phyloP scores from a whole-genome alignment of 2,888 invertebrate genomes.

The Brenthis hecate region DNA sequence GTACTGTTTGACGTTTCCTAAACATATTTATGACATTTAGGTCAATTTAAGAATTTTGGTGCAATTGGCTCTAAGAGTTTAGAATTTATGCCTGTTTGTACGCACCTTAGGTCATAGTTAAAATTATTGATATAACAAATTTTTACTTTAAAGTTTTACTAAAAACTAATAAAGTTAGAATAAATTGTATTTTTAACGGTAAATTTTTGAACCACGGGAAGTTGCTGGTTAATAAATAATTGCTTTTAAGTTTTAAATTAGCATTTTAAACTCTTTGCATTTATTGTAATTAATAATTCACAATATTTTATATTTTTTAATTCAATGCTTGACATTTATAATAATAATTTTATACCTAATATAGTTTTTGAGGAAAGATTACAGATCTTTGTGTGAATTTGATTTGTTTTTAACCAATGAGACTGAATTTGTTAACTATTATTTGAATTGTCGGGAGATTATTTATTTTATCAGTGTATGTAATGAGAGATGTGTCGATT shows the following conservation, averaged over 20 bases:
- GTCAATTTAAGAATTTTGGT: no score
- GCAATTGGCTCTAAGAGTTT: background rate
- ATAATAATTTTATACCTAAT: conserved; percentile 6
- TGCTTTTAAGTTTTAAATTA: conserved; percentile 40
- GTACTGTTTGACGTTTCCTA: no score
- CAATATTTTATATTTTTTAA: conserved; percentile 8
- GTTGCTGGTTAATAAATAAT: conserved; percentile 14
- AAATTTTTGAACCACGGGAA: background rate
- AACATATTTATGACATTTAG: no score
- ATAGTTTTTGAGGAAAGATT: conserved; percentile 68
- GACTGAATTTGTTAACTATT: conserved; percentile 78
- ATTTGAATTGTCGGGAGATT: conserved; percentile 67
- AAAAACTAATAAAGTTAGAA: no score
- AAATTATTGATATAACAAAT: conserved; percentile 6
- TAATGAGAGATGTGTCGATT: conserved; percentile 28
- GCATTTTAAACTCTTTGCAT: conserved; percentile 50
- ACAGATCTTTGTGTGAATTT: conserved; percentile 54
- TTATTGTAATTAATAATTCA: conserved; percentile 47
- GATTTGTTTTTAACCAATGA: conserved; percentile 70
- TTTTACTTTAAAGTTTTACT: no score
- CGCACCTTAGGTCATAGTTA: conserved; percentile 19
- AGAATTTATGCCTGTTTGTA: conserved; percentile 1
- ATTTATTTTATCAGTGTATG: conserved; percentile 59
- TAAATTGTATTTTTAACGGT: no score
- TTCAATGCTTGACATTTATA: conserved; percentile 29